These are phyloP conservation scores for Scaptomyza cyrtandrae DNA, from an alignment of 2,888 invertebrate species.

Conservation along the genomic window DNA sequence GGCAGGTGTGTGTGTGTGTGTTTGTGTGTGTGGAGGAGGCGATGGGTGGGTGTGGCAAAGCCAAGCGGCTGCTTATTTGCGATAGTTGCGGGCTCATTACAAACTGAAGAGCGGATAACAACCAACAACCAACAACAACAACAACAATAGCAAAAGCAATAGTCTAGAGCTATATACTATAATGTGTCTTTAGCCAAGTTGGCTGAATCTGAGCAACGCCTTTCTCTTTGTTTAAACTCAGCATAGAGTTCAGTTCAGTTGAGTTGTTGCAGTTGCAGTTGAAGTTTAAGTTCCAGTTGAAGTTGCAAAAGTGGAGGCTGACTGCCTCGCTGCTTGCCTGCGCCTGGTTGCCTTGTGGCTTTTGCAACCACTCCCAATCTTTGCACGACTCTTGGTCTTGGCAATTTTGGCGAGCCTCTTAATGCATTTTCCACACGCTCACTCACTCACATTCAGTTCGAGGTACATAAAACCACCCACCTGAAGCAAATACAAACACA, in stretches of 20 bases:
- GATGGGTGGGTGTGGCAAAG: slow-evolving; percentile 52
- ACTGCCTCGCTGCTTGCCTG: slow-evolving; percentile 16
- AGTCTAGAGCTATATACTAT: slow-evolving; percentile 1
- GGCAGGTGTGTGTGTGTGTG: slow-evolving; percentile 29
- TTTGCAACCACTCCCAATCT: slow-evolving; percentile 73
- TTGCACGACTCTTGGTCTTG: slow-evolving; percentile 76
- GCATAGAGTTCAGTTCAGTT: slow-evolving; percentile 19
- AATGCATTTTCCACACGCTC: slow-evolving; percentile 67
- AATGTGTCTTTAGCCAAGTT: slow-evolving; percentile 24
- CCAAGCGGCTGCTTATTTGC: slow-evolving; percentile 59
- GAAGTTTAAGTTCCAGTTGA: slow-evolving; percentile 4
- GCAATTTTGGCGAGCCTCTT: slow-evolving; percentile 64
- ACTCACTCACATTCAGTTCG: slow-evolving; percentile 3
- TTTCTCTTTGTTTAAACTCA: slow-evolving; percentile 69
- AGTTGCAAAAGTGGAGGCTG: slow-evolving; percentile 28
- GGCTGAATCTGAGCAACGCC: slow-evolving; percentile 64
- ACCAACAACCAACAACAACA: neutral
- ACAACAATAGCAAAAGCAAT: slow-evolving; percentile 14
- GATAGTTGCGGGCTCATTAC: slow-evolving; percentile 68
- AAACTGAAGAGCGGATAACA: slow-evolving; percentile 35
- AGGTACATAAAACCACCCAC: slow-evolving; percentile 46
- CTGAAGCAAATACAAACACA: slow-evolving; percentile 26
- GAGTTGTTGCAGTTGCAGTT: slow-evolving; percentile 14
- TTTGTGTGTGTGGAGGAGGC: slow-evolving; percentile 38
- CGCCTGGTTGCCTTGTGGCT: slow-evolving; percentile 19